A percentile compares a stretch with the other conserved stretches of the same genome.
Conservation (phyloP, 2,888 invertebrate genomes). For the Therioaphis trifolii region DNA sequence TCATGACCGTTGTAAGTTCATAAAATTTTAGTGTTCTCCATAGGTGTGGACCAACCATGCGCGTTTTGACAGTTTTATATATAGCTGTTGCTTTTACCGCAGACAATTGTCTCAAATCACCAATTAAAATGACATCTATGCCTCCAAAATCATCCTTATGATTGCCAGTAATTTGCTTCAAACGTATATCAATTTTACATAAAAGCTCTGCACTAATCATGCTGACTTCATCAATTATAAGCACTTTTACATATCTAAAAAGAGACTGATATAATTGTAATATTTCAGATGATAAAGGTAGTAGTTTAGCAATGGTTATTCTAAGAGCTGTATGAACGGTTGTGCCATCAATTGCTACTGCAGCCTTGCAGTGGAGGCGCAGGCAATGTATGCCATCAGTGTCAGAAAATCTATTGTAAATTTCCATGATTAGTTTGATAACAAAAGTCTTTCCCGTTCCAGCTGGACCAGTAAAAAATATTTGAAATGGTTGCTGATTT, state of each 20-base stretch:
- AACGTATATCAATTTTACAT: conserved; percentile 66
- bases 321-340: conserved; percentile 68
- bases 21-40: conserved; percentile 17
- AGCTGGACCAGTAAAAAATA: conserved; percentile 67
- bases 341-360: conserved; percentile 68
- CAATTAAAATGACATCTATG: conserved; percentile 68
- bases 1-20: neutral
- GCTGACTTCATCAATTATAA: conserved; percentile 68
- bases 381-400: conserved; percentile 65
- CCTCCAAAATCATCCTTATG: conserved; percentile 68
- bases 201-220: conserved; percentile 68
- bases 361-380: conserved; percentile 68
- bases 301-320: conserved; percentile 8
- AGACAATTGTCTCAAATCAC: conserved; percentile 68
- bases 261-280: neutral
- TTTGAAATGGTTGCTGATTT: conserved; percentile 63
- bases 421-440: conserved; percentile 69
- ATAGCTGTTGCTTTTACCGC: conserved; percentile 67
- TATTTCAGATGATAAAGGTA: conserved; percentile 13
- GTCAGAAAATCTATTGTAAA: conserved; percentile 17
- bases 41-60: neutral
- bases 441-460: conserved; percentile 68
- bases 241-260: conserved; percentile 65
- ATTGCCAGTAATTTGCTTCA: conserved; percentile 68
- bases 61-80: neutral